These are phyloP conservation scores for Pseudoatta argentina DNA, from an alignment of 1,140 invertebrate genomes.

Conservation along the genomic window DNA sequence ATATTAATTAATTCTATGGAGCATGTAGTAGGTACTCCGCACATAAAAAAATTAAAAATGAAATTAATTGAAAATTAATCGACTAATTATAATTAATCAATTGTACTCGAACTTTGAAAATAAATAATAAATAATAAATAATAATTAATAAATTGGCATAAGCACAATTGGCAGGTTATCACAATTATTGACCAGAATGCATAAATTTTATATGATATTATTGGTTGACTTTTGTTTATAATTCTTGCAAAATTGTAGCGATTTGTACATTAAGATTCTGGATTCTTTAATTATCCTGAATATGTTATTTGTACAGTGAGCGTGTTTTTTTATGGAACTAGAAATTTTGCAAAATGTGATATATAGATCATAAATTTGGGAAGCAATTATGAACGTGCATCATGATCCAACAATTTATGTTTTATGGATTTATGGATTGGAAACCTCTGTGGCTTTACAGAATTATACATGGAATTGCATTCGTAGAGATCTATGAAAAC, in stretches of 20 bases:
- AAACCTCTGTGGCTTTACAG: constrained; percentile 4
- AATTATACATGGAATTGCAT: background rate
- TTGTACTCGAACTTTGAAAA: background rate
- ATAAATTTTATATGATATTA: too few relatives aligned
- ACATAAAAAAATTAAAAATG: background rate
- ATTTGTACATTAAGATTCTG: background rate
- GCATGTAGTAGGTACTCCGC: background rate
- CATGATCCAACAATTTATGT: constrained; percentile 14
- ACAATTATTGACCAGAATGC: background rate
- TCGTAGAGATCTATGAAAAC: background rate
- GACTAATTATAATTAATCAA: too few relatives aligned
- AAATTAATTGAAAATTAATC: background rate
- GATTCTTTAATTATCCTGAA: background rate
- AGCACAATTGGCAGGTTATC: too few relatives aligned
- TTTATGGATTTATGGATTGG: constrained; percentile 38
- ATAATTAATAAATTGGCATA: background rate
- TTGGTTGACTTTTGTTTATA: background rate
- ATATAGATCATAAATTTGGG: constrained; percentile 10
- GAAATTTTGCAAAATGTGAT: background rate
- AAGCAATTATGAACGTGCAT: constrained; percentile 22
- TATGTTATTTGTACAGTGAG: background rate
- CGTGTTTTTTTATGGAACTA: background rate
- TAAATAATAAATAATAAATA: constrained; percentile 1
- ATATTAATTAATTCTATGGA: background rate
- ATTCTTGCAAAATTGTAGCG: background rate